Evolutionary conservation across 2,797 vertebrate genomes (phyloP).

Genomic region (Tiaroga cobitis): DNA sequence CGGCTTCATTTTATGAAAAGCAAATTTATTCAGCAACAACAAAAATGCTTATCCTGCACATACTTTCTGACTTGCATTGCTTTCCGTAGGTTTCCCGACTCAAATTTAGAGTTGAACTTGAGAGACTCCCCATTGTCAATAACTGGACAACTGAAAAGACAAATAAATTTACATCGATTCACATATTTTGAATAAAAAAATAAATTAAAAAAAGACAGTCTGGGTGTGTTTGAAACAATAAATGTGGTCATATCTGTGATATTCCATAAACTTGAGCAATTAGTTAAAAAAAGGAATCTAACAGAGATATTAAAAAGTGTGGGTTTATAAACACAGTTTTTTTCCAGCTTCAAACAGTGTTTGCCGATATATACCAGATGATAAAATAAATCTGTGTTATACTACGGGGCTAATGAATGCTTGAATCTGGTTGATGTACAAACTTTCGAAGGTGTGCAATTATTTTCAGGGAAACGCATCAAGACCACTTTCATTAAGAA

Average conservation of each 20-base stretch:
- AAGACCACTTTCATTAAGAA: not conserved
- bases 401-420: no score
- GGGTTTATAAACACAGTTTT: no score
- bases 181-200: not conserved
- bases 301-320: no score
- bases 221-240: not conserved
- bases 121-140: conserved; percentile 87
- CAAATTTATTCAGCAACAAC: not conserved
- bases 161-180: not conserved
- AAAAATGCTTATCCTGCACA: conserved; percentile 62
- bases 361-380: not conserved
- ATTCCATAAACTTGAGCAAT: not conserved
- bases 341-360: no score
- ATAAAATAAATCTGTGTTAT: no score
- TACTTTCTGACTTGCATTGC: conserved; percentile 97
- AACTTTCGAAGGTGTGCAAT: no score
- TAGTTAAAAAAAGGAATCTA: not conserved
- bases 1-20: not conserved
- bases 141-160: conserved; percentile 77
- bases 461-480: no score
- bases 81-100: conserved; percentile 97
- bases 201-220: not conserved
- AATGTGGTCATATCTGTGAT: not conserved
- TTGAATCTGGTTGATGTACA: no score
- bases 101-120: conserved; percentile 98